Conservation (phyloP, 1,140 invertebrate species). For the Varroa destructor region DNA sequence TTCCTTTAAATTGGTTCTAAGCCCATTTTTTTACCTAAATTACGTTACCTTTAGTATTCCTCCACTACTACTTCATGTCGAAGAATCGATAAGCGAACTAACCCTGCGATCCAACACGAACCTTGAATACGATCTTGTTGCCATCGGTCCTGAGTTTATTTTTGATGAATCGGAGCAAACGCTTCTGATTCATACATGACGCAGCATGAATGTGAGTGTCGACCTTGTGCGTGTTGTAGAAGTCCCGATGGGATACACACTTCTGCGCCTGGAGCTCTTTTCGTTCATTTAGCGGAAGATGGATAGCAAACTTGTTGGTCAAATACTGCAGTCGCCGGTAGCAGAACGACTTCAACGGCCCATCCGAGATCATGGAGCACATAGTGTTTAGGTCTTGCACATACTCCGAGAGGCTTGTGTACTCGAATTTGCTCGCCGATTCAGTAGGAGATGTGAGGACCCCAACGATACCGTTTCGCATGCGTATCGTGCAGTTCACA, state of each 20-base stretch:
- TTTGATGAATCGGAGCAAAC: constrained; percentile 93
- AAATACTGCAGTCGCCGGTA: constrained; percentile 89
- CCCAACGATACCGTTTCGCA: constrained; percentile 67
- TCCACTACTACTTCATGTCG: too few species aligned
- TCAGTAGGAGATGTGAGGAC: constrained; percentile 51
- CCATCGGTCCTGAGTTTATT: constrained; percentile 85
- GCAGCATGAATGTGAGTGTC: constrained; percentile 99
- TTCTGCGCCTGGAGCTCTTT: constrained; percentile 94
- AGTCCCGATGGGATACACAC: constrained; percentile 90
- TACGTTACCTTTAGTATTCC: too few species aligned
- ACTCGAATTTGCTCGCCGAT: constrained; percentile 50
- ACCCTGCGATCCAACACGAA: constrained; percentile 31
- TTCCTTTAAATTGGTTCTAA: too few species aligned
- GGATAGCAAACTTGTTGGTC: constrained; percentile 86
- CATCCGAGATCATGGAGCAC: constrained; percentile 87
- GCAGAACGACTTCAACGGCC: constrained; percentile 94
- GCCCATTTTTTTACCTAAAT: too few species aligned
- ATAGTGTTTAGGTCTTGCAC: constrained; percentile 68
- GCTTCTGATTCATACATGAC: constrained; percentile 99
- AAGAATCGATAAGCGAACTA: too few species aligned
- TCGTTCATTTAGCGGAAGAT: constrained; percentile 91
- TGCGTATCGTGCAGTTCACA: constrained; percentile 53
- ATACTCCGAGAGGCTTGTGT: constrained; percentile 60
- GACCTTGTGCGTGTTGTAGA: constrained; percentile 96
- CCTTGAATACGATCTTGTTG: constrained; percentile 66